Evolutionary conservation across 1,140 invertebrate genomes (phyloP).

Genomic region (Trichonephila inaurata): DNA sequence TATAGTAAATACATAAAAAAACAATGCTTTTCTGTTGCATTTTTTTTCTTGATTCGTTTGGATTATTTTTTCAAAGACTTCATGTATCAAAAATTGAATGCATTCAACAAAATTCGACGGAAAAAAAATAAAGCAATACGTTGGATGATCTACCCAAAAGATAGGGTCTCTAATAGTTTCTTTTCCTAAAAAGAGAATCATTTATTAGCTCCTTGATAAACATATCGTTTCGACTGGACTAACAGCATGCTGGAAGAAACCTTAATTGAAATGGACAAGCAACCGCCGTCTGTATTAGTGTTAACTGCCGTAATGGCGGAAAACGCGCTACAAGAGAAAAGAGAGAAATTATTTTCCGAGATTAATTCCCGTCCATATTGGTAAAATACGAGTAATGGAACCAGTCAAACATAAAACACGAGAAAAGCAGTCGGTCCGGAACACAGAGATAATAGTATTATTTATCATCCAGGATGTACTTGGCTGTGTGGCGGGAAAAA

Average conservation of each 20-base stretch:
- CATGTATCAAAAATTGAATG: too few relatives aligned
- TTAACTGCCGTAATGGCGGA: background rate
- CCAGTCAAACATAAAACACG: conserved; percentile 27
- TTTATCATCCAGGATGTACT: conserved; percentile 33
- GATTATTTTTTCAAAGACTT: too few relatives aligned
- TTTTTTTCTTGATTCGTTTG: too few relatives aligned
- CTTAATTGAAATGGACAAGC: background rate
- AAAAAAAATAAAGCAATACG: background rate
- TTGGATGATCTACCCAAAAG: background rate
- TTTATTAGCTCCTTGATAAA: background rate
- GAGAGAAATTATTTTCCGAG: conserved; percentile 12
- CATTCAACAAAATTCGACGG: too few relatives aligned
- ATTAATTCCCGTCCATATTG: conserved; percentile 1
- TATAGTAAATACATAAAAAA: too few relatives aligned
- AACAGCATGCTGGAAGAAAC: background rate
- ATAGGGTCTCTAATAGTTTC: background rate
- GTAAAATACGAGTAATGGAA: conserved; percentile 39
- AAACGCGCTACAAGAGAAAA: background rate
- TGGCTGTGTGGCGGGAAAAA: background rate
- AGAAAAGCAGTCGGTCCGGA: background rate
- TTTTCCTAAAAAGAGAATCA: background rate
- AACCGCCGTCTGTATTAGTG: background rate
- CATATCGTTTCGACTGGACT: background rate
- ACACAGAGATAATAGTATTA: conserved; percentile 29
- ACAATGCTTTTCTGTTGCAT: too few relatives aligned